Conservation (phyloP, 2,888 invertebrate genomes). For the Rhagium mordax region DNA sequence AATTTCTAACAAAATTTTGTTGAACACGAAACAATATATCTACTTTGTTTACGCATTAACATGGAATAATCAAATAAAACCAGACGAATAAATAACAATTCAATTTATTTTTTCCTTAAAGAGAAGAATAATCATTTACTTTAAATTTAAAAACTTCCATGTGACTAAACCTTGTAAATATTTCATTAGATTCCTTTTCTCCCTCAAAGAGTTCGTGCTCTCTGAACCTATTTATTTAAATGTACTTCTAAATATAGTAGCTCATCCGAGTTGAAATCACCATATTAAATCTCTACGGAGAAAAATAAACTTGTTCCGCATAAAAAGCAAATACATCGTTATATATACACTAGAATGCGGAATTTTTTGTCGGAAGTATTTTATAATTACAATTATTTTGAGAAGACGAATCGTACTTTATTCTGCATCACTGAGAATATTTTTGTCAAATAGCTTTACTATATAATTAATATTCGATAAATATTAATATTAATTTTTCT, state of each 20-base stretch:
- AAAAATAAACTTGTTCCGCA: too few relatives aligned
- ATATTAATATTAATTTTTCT: slow-evolving; percentile 48
- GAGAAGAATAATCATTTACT: background rate
- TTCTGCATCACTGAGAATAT: background rate
- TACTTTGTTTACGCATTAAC: background rate
- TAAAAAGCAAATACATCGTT: too few relatives aligned
- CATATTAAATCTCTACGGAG: background rate
- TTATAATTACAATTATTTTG: too few relatives aligned
- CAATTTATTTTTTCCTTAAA: background rate
- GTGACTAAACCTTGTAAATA: background rate
- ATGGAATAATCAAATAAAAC: background rate
- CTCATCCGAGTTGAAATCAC: background rate
- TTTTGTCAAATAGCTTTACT: background rate
- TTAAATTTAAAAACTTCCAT: background rate
- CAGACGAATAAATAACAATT: background rate
- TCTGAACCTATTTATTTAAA: background rate
- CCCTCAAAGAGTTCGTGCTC: background rate
- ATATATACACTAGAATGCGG: too few relatives aligned
- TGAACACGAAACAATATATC: too few relatives aligned
- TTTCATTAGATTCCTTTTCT: background rate
- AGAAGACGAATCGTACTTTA: too few relatives aligned
- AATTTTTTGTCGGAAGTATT: too few relatives aligned
- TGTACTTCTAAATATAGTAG: background rate
- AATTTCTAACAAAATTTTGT: too few relatives aligned
- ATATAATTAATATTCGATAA: background rate